These are phyloP conservation scores for Monomorium pharaonis DNA, from an alignment of 1,140 invertebrate genomes.

Conservation along the genomic window DNA sequence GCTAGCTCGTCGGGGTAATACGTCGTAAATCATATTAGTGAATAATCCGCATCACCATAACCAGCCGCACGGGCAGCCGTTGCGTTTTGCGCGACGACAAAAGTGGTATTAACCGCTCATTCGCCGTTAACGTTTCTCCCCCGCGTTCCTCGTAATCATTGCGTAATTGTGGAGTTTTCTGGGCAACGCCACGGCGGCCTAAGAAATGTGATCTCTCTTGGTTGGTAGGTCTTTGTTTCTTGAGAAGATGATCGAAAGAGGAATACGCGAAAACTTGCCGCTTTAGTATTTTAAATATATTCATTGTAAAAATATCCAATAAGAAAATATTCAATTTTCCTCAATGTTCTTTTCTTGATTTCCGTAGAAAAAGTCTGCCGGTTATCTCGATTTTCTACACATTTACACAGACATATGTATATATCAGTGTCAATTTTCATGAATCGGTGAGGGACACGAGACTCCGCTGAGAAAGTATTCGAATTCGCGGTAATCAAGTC, in stretches of 20 bases:
- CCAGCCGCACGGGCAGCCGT: conserved; percentile 75
- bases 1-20: conserved; percentile 80
- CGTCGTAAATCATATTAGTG: conserved; percentile 85
- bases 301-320: not conserved
- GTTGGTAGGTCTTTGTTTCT: not conserved
- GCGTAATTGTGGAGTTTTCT: conserved; percentile 25
- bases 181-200: not conserved
- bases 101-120: conserved; percentile 68
- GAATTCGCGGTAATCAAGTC: not conserved
- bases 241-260: not conserved
- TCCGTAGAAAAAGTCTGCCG: not conserved
- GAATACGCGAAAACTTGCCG: not conserved
- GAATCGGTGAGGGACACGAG: not conserved
- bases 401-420: not conserved
- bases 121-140: conserved; percentile 39
- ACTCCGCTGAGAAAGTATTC: not conserved
- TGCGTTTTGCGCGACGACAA: conserved; percentile 70
- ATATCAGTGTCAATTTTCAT: not conserved
- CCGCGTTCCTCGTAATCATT: conserved; percentile 12
- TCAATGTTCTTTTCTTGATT: not conserved
- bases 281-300: not conserved
- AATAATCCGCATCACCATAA: conserved; percentile 85
- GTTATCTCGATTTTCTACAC: not conserved
- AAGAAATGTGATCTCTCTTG: not conserved
- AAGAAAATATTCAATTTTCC: not conserved